phyloP scores from a whole-genome alignment of 2,113 vertebrate genomes.

The Ramphastos sulfuratus region DNA sequence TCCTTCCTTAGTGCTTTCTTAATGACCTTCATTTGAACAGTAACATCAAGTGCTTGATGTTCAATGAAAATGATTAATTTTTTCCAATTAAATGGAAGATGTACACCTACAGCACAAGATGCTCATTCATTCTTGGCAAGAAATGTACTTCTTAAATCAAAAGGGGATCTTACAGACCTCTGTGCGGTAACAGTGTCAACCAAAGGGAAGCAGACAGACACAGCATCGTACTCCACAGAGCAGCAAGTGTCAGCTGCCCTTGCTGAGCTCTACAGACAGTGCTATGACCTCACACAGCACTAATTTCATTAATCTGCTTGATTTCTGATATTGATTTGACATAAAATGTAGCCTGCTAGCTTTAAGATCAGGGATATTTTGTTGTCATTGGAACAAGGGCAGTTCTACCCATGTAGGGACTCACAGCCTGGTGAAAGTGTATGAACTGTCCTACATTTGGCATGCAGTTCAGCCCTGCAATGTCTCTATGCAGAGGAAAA shows the following conservation, averaged over 20 bases:
- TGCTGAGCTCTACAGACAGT: neutral
- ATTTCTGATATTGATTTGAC: neutral
- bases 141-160: slow-evolving; percentile 45
- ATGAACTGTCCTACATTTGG: neutral
- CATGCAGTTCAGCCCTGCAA: neutral
- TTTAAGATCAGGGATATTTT: neutral
- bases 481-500: neutral
- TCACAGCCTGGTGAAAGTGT: neutral
- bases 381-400: neutral
- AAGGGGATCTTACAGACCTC: neutral
- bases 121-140: slow-evolving; percentile 45
- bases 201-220: neutral
- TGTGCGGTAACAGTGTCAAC: neutral
- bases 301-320: neutral
- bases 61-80: neutral
- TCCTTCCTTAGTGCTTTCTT: slow-evolving; percentile 21
- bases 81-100: slow-evolving; percentile 60
- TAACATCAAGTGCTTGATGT: neutral
- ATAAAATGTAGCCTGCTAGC: neutral
- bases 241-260: neutral
- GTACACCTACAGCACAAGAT: slow-evolving; percentile 9
- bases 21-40: neutral
- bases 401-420: neutral
- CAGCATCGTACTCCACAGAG: neutral
- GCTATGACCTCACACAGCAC: neutral